phyloP scores from a whole-genome alignment of 2,113 vertebrate species.

The Eretmodus cyanostictus region DNA sequence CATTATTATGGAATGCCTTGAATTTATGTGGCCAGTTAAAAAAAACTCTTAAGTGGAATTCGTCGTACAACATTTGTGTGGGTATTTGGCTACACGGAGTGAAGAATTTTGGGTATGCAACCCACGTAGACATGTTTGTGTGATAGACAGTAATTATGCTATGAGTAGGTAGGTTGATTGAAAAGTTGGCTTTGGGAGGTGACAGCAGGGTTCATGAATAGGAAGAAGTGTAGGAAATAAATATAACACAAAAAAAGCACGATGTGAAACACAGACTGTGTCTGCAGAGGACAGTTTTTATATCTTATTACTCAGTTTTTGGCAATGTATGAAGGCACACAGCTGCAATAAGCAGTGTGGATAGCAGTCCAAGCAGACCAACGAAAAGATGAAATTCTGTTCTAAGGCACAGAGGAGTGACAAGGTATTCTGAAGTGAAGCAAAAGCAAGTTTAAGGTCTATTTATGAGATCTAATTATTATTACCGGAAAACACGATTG shows the following conservation, averaged over 20 bases:
- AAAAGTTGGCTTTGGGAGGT: neutral
- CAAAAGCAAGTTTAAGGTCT: conserved; percentile 18
- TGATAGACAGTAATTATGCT: neutral
- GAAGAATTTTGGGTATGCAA: neutral
- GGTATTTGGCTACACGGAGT: neutral
- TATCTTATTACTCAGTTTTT: neutral
- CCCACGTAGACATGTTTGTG: neutral
- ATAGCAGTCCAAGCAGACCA: neutral
- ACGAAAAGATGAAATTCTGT: neutral
- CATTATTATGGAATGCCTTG: neutral
- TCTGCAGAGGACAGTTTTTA: neutral
- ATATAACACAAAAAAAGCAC: neutral
- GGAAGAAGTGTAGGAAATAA: neutral
- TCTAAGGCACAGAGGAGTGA: neutral
- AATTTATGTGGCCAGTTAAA: neutral
- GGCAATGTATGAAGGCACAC: neutral
- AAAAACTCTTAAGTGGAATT: neutral
- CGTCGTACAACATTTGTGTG: neutral
- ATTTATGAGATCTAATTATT: conserved; percentile 21
- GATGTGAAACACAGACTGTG: neutral
- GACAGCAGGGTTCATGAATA: neutral
- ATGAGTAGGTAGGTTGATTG: neutral
- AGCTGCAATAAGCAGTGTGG: neutral
- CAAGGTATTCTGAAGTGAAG: conserved; percentile 7
- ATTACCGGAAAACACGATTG: neutral